Base-by-base conservation (phyloP, 2,797 vertebrate genomes). In the Myripristis murdjan region DNA sequence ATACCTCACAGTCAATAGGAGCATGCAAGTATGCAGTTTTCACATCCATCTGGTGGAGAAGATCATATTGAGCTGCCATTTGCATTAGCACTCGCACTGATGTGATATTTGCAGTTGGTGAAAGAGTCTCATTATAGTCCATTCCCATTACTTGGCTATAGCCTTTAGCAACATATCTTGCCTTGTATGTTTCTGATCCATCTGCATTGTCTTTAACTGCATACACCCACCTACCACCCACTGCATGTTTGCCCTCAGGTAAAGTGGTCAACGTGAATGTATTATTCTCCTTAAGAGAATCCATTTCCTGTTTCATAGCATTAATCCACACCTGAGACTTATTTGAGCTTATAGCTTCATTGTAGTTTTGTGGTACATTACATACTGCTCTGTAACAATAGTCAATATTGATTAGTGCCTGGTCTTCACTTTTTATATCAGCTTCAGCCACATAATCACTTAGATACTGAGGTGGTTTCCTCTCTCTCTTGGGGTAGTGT, bases 141-240 rank as follows among this genome's bases (percentile, higher is more conserved):
- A 47, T 47, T 9, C 16, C 44, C 2, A 6, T 6, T 6, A 47
- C 26, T 28, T 53, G 51, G 53, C 48, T 51, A 51, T 51, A 51
- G 14, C 51, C 51, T 31, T 53, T 53, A 26, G 51, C 51, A 28
- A 53, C 51, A 53, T 53, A 53, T 11, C 51, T 53, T 3, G n/a
- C 44, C 47, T 53, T 26, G 5, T 18, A 26, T 53, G 22, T 53
- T 15, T n/a, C n/a, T n/a, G 18, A 51, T 7, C 51, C 10, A 51
- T 4, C 24, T 47, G 64, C 56, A 49, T 51, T 62, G 10, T 65
- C 64, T 67, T 74, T 62, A 47, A 74, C 49, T 61, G 64, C 23
- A 15, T 68, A 63, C 14, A 75, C 53, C 65, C 60, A 75, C 39
- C 28, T 47, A 22, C 59, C 51, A 55, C 64, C 72, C 72, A 68